These are phyloP conservation scores for Tenebrosternarchus preto DNA, from an alignment of 2,113 vertebrate genomes.

Conservation along the genomic window DNA sequence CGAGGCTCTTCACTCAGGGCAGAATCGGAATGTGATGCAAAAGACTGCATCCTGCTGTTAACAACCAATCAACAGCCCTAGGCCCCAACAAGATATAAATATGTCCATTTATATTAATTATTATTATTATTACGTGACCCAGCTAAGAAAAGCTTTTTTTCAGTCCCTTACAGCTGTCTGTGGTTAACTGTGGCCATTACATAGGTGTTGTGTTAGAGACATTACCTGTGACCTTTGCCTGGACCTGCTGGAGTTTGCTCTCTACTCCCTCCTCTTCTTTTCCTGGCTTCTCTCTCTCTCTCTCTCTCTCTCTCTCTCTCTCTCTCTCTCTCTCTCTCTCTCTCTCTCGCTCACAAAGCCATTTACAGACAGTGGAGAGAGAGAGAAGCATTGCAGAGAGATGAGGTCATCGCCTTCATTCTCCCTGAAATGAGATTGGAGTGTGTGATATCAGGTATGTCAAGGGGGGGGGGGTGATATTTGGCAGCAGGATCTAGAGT, in stretches of 20 bases:
- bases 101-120: too few relatives aligned
- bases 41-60: too few relatives aligned
- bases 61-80: too few relatives aligned
- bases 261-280: too few relatives aligned
- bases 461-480: conserved; percentile 13
- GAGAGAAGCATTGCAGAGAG: conserved; percentile 64
- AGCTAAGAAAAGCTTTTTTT: conserved; percentile 23
- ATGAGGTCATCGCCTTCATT: conserved; percentile 69
- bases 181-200: not conserved
- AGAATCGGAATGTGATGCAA: too few relatives aligned
- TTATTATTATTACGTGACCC: too few relatives aligned
- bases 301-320: not conserved
- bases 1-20: too few relatives aligned
- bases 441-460: conserved; percentile 56
- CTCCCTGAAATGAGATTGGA: conserved; percentile 61
- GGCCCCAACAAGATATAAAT: too few relatives aligned
- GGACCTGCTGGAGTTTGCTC: not conserved
- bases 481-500: not conserved
- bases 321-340: too few relatives aligned
- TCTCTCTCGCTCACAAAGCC: not conserved
- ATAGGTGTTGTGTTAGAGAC: conserved; percentile 6
- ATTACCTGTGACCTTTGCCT: conserved; percentile 18
- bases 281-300: not conserved
- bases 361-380: not conserved
- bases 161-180: not conserved